Evolutionary conservation across 2,113 vertebrate species (phyloP), one percentile per base, ranked within the genome.

Genomic region (Illadopsis cleaveri): DNA sequence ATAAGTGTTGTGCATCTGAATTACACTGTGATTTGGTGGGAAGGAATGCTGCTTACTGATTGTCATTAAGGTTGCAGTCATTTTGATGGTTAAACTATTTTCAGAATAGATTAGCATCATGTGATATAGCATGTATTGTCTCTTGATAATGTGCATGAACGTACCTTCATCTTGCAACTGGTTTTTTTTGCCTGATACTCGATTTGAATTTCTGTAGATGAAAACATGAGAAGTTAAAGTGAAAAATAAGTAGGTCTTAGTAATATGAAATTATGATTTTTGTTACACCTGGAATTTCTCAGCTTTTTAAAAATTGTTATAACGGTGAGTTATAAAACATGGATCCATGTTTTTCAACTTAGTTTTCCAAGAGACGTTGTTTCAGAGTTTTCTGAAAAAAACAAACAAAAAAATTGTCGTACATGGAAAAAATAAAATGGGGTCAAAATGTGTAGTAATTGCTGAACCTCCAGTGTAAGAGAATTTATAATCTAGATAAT

Each of bases 1-100:
- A 66, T 89, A 62, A 89, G 60, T 86, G 68, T 83, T 5, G 8
- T 44, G 58, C 50, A 62, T 89, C 82, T 88, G 86, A 89, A 90
- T 95, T 90, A 73, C 42, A 40, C 51, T 86, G 38, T 77, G 71
- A 73, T 93, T 81, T 27, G 2, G 33, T 57, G 68, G 25, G 21
- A 80, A 86, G 60, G 38, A 92, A 51, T 75, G 54, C 82, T 92
- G 62, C 79, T 86, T 42, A 60, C 82, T 75, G 58, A 81, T 92
- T 80, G 50, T 73, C 64, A 61, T 57, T 80, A 77, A 70, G 87
- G 71, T 57, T 10, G 0, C 37, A 77, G 62, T 69, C 50, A 27
- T 83, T 97, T 45, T 83, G 86, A 66, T 86, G 31, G 40, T 25
- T 82, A 25, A 38, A 56, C 15, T 50, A 11, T 77, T 58, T 86